These are phyloP conservation scores for Cenopis cana DNA, from an alignment of 2,888 invertebrate genomes.

Conservation along the genomic window DNA sequence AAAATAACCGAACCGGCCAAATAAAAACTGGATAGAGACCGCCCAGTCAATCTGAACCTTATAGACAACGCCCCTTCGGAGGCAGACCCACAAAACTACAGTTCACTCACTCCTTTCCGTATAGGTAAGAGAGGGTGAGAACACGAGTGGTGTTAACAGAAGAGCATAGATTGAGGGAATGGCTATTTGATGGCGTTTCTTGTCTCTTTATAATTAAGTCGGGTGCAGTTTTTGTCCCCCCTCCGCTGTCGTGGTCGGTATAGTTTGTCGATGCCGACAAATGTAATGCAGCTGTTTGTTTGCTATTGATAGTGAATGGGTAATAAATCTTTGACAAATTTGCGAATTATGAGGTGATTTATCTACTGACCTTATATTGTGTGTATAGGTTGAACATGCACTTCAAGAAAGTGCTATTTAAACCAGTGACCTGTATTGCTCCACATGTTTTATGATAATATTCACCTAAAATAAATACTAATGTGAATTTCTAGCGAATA, in stretches of 20 bases:
- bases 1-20: constrained; percentile 72
- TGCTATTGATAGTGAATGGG: constrained; percentile 35
- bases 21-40: constrained; percentile 81
- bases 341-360: constrained; percentile 32
- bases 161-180: constrained; percentile 84
- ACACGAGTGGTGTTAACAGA: constrained; percentile 77
- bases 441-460: no score
- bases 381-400: constrained; percentile 6
- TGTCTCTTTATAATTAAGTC: constrained; percentile 86
- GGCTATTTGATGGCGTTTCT: constrained; percentile 84
- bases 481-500: no score
- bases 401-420: constrained; percentile 28
- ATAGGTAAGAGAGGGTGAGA: constrained; percentile 59
- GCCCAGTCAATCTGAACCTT: constrained; percentile 84
- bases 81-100: constrained; percentile 78
- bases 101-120: constrained; percentile 57
- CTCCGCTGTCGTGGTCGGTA: constrained; percentile 48
- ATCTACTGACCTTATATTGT: constrained; percentile 11
- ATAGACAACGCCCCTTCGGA: constrained; percentile 89
- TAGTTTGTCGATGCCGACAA: constrained; percentile 38
- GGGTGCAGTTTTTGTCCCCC: constrained; percentile 82
- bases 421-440: constrained; percentile 20
- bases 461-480: background rate
- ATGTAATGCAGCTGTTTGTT: constrained; percentile 43
- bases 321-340: constrained; percentile 34